Evolutionary conservation across 1,140 invertebrate species (phyloP), one percentile per base, ranked within the genome.

Genomic region (Philopotamus ludificatus): DNA sequence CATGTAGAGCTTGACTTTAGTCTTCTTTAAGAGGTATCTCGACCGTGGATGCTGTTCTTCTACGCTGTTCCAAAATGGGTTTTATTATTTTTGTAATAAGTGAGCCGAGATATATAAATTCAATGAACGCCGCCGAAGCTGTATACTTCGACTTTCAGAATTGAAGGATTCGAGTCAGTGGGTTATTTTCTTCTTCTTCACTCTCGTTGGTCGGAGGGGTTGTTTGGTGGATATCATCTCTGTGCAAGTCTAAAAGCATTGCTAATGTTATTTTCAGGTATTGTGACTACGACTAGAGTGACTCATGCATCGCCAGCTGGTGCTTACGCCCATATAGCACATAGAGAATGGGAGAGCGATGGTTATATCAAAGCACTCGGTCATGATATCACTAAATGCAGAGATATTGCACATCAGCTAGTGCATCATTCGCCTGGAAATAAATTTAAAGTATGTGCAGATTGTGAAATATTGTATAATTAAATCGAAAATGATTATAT

Each of bases 321-420:
- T 0, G 80, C 89, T 42, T 94, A 92, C 78, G 90, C 91, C 0
- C 86, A 93, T 72, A 84, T 86, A 0, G 83, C 90, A 0, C 86
- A 89, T 63, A 77, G 91, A n/a, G 86, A 91, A 71, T 93, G 90
- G 87, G 91, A 94, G 76, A 85, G 86, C 62, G 89, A 92, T 83
- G 73, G 86, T 10, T 85, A 89, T 63, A 74, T 74, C 79, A 83
- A 0, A 74, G 74, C 0, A 70, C 74, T 0, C 72, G 77, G 15
- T 81, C 78, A 8, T 65, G 75, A 7, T 66, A 76, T n/a, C 65
- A 78, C 0, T 75, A 74, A 9, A 75, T 76, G 26, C 82, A 70
- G 70, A 28, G 82, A 84, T 62, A 82, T 83, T 57, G 82, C 81
- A 0, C 72, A 76, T 42, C 89, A 91, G 70, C 77, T 91, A 23